Evolutionary conservation across 2,113 vertebrate species (phyloP).

Genomic region (Empidonax alnorum): DNA sequence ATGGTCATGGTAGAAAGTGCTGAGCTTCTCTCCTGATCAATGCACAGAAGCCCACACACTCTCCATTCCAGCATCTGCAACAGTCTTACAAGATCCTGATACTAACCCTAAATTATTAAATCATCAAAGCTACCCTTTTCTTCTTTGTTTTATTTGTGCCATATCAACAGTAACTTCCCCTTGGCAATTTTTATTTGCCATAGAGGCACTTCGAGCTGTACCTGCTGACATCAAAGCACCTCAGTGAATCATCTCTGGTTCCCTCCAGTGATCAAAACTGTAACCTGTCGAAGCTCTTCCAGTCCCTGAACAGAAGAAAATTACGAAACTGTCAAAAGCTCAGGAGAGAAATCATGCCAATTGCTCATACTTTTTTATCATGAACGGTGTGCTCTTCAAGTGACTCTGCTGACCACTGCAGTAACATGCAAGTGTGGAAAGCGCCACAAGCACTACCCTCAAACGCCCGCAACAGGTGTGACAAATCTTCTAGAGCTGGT

Average conservation of each 20-base stretch:
- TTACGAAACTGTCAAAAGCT: not conserved
- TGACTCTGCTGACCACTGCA: not conserved
- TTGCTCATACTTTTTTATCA: not conserved
- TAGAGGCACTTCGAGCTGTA: not conserved
- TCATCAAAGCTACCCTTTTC: not conserved
- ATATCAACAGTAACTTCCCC: not conserved
- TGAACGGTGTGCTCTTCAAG: not conserved
- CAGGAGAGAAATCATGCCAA: not conserved
- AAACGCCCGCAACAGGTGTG: not conserved
- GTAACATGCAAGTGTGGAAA: not conserved
- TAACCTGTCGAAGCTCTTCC: not conserved
- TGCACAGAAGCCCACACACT: accelerated
- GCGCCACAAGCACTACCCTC: not conserved
- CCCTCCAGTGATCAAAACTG: not conserved
- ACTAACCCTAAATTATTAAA: not conserved
- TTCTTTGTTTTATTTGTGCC: constrained; percentile 12
- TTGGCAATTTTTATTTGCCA: not conserved
- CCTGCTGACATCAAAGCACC: not conserved
- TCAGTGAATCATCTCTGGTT: not conserved
- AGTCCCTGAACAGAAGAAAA: not conserved
- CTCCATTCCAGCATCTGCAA: not conserved
- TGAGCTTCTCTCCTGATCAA: not conserved
- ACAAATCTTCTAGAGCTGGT: not conserved
- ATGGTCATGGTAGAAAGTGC: not conserved
- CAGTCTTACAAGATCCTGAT: not conserved